phyloP scores from a whole-genome alignment of 1,140 invertebrate species.

The Manduca sexta region DNA sequence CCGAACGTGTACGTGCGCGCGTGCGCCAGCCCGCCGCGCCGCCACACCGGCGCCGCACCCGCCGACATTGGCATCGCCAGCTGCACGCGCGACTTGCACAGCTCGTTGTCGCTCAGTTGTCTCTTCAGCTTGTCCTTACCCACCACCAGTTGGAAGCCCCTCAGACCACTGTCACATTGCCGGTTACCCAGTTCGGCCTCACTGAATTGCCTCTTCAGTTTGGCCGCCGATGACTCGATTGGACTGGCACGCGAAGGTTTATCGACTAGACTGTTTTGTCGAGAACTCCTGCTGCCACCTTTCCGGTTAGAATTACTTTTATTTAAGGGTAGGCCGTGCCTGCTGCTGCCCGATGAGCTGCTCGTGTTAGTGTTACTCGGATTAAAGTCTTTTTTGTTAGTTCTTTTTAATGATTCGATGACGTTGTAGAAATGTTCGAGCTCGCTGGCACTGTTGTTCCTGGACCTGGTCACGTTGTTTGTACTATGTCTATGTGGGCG shows the following conservation, averaged over 20 bases:
- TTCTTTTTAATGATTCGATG: conserved; percentile 43
- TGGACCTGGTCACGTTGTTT: conserved; percentile 40
- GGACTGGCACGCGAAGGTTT: conserved; percentile 25
- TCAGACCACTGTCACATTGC: conserved; percentile 21
- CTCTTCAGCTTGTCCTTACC: conserved; percentile 54
- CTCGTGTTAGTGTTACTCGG: conserved; percentile 39
- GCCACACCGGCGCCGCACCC: conserved; percentile 51
- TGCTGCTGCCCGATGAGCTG: conserved; percentile 44
- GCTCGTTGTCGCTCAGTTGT: conserved; percentile 53
- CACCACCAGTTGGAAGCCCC: conserved; percentile 52
- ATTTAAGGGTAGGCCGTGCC: conserved; percentile 15
- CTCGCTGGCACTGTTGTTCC: conserved; percentile 36
- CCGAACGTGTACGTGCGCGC: conserved; percentile 56
- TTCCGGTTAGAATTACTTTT: conserved; percentile 14
- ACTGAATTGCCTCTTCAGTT: conserved; percentile 40
- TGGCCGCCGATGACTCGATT: conserved; percentile 19
- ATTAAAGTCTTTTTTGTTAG: conserved; percentile 21
- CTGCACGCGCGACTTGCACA: conserved; percentile 40
- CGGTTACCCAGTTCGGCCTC: conserved; percentile 37
- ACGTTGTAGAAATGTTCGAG: conserved; percentile 54
- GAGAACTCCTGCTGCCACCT: conserved; percentile 17
- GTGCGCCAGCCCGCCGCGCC: conserved; percentile 41
- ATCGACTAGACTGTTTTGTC: conserved; percentile 48
- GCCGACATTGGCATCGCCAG: conserved; percentile 59
- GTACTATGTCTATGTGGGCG: conserved; percentile 47